Percentiles rank a stretch among this genome's conserved stretches.
Evolutionary conservation across 2,113 vertebrate genomes (phyloP).

Genomic region (Saguinus imperator): DNA sequence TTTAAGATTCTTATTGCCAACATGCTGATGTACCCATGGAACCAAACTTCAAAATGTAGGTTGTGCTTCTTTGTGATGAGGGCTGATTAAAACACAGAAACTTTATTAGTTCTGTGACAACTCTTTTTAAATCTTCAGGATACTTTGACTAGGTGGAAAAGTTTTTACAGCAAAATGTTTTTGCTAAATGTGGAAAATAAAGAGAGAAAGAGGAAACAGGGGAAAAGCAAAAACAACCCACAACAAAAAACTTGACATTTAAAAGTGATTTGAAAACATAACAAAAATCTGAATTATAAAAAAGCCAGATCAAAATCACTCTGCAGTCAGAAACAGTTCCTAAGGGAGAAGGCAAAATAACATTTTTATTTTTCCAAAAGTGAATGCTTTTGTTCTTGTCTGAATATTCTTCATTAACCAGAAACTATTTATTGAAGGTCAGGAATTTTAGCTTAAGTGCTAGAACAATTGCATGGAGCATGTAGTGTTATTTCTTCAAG

Average conservation of each 20-base stretch:
- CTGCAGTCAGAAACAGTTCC: background rate
- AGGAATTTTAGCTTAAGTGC: constrained; percentile 59
- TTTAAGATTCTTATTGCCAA: background rate
- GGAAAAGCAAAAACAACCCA: background rate
- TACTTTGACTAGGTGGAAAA: background rate
- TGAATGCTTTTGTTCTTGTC: constrained; percentile 49
- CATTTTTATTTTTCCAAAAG: background rate
- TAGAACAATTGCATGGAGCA: constrained; percentile 21
- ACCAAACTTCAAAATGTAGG: background rate
- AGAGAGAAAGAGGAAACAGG: background rate
- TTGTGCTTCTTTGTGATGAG: background rate
- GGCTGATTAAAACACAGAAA: background rate
- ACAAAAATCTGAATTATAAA: constrained; percentile 59
- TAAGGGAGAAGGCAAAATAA: constrained; percentile 51
- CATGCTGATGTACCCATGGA: background rate
- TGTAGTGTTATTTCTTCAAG: constrained; percentile 60
- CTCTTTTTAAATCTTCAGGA: background rate
- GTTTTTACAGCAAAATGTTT: background rate
- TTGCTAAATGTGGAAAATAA: background rate
- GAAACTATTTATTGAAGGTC: constrained; percentile 64
- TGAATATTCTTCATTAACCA: constrained; percentile 53
- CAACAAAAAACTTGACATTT: constrained; percentile 69
- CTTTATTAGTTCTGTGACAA: background rate
- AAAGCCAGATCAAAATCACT: constrained; percentile 49
- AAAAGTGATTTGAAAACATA: constrained; percentile 52